Base-by-base conservation (phyloP, 2,797 vertebrate genomes). In the Denticeps clupeoides region DNA sequence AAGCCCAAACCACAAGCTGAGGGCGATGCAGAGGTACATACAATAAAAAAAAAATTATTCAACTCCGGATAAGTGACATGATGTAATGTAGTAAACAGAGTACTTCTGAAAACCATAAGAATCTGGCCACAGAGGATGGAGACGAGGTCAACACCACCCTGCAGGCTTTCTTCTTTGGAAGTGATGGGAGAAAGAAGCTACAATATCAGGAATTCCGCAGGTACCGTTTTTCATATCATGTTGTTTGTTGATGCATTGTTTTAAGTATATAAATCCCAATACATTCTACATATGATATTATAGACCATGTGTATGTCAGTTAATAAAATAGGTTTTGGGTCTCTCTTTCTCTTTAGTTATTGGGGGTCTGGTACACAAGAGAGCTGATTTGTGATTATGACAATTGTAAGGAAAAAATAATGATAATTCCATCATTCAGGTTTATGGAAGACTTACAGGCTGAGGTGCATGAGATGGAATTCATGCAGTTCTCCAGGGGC, bases 401-500 rank as follows among this genome's bases (percentile, higher is more conserved):
- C 7, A n/a, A n/a, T n/a, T n/a, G n/a, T n/a, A n/a, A n/a, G n/a
- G n/a, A n/a, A n/a, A n/a, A n/a, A n/a, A n/a, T n/a, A n/a, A n/a
- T n/a, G n/a, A n/a, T n/a, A n/a, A n/a, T n/a, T n/a, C n/a, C n/a
- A n/a, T n/a, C n/a, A 45, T 26, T 18, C 60, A 97, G 93, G 59
- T 99, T 99, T 78, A 93, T 94, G 88, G 91, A 92, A 71, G 83
- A 95, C 66, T 79, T 97, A 47, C 95, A 97, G 77, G 85, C 81
- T 0, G 95, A 99, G 64, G 82, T 99, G 23, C 91, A 97, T 68
- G 91, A 93, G 80, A 93, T 97, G 89, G 93, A 99, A 78, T 97
- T 99, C 71, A 74, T 87, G 12, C 88, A 88, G 70, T 99, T 99
- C 75, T 95, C 95, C 12, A 96, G 79, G 72, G 95, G 95, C 11